phyloP scores from a whole-genome alignment of 1,140 invertebrate genomes.

The Drosophila nikananu region DNA sequence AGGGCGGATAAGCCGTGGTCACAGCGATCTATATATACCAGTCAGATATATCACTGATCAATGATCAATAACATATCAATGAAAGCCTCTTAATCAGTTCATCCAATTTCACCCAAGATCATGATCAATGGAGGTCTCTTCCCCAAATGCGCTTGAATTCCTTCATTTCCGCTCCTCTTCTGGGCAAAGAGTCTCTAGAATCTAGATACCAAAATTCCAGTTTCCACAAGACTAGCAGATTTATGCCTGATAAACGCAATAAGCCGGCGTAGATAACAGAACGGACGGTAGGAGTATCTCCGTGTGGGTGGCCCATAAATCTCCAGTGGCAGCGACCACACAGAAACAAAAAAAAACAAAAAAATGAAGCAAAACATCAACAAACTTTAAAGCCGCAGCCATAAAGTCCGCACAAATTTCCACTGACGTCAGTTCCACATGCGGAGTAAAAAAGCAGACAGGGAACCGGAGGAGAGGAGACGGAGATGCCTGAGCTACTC shows the following conservation, averaged over 20 bases:
- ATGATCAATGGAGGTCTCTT: neutral
- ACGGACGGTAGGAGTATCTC: conserved; percentile 6
- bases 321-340: conserved; percentile 66
- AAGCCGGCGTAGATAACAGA: conserved; percentile 9
- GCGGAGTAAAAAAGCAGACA: conserved; percentile 24
- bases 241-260: conserved; percentile 41
- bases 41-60: no score
- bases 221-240: conserved; percentile 17
- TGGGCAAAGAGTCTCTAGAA: neutral
- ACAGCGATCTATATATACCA: no score
- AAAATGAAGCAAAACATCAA: conserved; percentile 53
- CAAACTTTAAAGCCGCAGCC: conserved; percentile 50
- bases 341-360: conserved; percentile 12
- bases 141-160: neutral
- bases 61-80: neutral
- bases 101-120: no score
- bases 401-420: conserved; percentile 42
- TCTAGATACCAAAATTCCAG: conserved; percentile 1
- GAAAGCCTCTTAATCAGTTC: neutral
- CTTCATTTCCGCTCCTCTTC: neutral
- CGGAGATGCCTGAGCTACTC: neutral
- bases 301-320: conserved; percentile 60
- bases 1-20: no score
- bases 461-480: conserved; percentile 2
- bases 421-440: conserved; percentile 50